A percentile compares a stretch with the other conserved stretches of the same genome.
phyloP scores from a whole-genome alignment of 2,113 vertebrate genomes.

The Rissa tridactyla region DNA sequence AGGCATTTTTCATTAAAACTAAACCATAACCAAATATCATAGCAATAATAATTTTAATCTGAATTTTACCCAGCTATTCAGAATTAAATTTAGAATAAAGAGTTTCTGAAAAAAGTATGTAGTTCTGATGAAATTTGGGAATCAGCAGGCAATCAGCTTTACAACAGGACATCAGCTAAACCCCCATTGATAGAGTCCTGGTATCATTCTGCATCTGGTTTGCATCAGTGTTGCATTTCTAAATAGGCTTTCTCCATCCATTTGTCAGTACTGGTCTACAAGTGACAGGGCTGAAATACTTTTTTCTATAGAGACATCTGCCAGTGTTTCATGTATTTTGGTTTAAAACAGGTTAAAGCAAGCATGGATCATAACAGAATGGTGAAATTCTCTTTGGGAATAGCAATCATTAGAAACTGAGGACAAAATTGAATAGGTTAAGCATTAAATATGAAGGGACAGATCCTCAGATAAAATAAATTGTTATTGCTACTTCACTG shows the following conservation, averaged over 20 bases:
- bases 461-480: background rate
- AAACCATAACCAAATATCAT: background rate
- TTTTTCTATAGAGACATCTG: background rate
- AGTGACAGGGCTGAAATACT: background rate
- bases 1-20: background rate
- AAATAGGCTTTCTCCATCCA: background rate
- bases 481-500: background rate
- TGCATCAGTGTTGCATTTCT: slow-evolving; percentile 10
- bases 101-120: background rate
- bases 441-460: background rate
- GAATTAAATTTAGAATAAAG: background rate
- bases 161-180: background rate
- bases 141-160: background rate
- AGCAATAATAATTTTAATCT: background rate
- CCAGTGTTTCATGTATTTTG: background rate
- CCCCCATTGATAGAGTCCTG: background rate
- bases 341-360: background rate
- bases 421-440: background rate
- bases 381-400: slow-evolving; percentile 9
- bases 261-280: background rate
- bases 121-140: background rate
- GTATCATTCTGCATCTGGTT: slow-evolving; percentile 9
- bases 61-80: background rate
- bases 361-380: background rate
- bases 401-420: background rate